phyloP scores from a whole-genome alignment of 2,113 vertebrate genomes.

The Peromyscus leucopus region DNA sequence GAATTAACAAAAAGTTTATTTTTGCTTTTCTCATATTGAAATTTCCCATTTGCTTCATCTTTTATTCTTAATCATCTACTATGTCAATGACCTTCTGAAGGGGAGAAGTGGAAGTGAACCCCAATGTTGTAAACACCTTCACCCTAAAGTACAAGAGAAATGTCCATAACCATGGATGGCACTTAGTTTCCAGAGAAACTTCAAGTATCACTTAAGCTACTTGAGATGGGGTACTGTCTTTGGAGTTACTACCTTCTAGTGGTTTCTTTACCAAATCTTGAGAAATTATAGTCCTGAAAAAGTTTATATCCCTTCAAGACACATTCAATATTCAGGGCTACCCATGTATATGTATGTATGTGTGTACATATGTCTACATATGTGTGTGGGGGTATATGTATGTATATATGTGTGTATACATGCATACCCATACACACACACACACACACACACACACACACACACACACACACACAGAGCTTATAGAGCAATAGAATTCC shows the following conservation, averaged over 20 bases:
- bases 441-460: no score
- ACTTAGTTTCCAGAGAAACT: constrained; percentile 36
- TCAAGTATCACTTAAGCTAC: constrained; percentile 20
- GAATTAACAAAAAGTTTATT: background rate
- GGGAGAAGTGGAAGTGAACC: background rate
- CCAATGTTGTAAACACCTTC: background rate
- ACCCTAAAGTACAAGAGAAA: background rate
- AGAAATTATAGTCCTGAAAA: background rate
- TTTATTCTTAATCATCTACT: constrained; percentile 38
- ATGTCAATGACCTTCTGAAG: constrained; percentile 24
- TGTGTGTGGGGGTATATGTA: no score
- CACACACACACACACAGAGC: no score
- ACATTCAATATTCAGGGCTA: background rate
- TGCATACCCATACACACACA: no score
- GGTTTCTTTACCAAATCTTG: background rate
- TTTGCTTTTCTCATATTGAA: constrained; percentile 40
- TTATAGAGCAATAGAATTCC: no score
- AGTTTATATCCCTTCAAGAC: background rate
- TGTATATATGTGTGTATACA: no score
- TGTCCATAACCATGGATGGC: background rate
- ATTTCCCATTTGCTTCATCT: constrained; percentile 8
- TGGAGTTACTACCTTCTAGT: constrained; percentile 18
- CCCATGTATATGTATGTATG: background rate
- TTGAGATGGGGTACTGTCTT: background rate
- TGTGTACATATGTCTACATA: background rate